Evolutionary conservation across 2,888 invertebrate species (phyloP).

Genomic region (Boloria selene): DNA sequence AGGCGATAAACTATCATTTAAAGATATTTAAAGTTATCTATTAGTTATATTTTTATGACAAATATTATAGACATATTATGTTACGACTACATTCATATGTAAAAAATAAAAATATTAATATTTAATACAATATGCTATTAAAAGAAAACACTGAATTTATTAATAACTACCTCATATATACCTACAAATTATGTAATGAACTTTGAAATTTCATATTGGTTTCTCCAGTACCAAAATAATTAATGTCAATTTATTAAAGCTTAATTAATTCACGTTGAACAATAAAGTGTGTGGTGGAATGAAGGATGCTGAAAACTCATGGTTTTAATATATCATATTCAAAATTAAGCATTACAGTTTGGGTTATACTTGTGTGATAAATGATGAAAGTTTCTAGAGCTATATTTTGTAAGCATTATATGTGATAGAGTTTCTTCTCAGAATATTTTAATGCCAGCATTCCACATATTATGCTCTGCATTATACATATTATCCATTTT

Average conservation of each 20-base stretch:
- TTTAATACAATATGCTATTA: too few relatives aligned
- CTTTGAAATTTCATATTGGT: neutral
- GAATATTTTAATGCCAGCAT: neutral
- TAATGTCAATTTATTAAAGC: neutral
- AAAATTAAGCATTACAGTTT: slow-evolving; percentile 4
- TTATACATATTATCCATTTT: neutral
- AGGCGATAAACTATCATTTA: too few relatives aligned
- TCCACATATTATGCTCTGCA: neutral
- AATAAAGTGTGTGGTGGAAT: slow-evolving; percentile 3
- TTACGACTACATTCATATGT: too few relatives aligned
- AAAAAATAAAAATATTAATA: too few relatives aligned
- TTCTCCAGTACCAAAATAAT: neutral
- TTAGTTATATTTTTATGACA: too few relatives aligned
- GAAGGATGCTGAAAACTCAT: neutral
- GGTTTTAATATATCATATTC: slow-evolving; percentile 11
- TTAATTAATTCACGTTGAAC: slow-evolving; percentile 2
- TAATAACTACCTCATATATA: too few relatives aligned
- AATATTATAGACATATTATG: too few relatives aligned
- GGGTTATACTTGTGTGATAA: slow-evolving; percentile 1
- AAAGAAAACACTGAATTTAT: too few relatives aligned
- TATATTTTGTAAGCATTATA: neutral
- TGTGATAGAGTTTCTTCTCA: neutral
- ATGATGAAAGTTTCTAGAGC: slow-evolving; percentile 5
- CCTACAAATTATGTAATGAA: neutral
- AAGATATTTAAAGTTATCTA: too few relatives aligned